A percentile compares a stretch with the other conserved stretches of the same genome.
phyloP scores from a whole-genome alignment of 2,888 invertebrate genomes.

The Luperina testacea region DNA sequence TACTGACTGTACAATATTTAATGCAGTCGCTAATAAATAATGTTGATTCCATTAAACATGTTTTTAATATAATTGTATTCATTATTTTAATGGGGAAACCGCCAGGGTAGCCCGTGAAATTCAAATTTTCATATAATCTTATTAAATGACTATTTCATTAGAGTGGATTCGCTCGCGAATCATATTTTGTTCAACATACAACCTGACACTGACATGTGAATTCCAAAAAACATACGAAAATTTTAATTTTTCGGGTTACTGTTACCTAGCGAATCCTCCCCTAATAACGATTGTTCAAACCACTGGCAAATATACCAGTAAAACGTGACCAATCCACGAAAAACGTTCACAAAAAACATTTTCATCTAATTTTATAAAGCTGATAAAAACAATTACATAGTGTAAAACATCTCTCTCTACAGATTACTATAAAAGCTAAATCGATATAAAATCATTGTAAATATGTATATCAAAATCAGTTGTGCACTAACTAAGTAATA shows the following conservation, averaged over 20 bases:
- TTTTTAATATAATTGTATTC: conserved; percentile 28
- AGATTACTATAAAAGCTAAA: conserved; percentile 65
- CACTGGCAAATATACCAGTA: conserved; percentile 19
- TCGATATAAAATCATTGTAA: conserved; percentile 79
- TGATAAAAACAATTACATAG: conserved; percentile 63
- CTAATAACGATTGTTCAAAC: conserved; percentile 11
- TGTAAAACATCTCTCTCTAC: conserved; percentile 59
- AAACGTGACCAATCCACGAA: conserved; percentile 13
- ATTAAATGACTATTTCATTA: not conserved
- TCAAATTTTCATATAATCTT: not conserved
- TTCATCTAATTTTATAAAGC: conserved; percentile 53
- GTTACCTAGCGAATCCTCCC: not conserved
- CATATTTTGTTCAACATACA: not conserved
- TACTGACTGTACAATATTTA: conserved; percentile 66
- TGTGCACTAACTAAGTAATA: conserved; percentile 68
- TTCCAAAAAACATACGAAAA: not conserved
- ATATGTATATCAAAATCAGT: conserved; percentile 71
- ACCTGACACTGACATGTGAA: not conserved
- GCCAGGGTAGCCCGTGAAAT: not conserved
- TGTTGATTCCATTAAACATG: conserved; percentile 53
- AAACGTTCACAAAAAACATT: conserved; percentile 45
- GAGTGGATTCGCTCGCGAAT: no score
- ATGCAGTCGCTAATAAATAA: conserved; percentile 60
- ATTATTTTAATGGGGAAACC: conserved; percentile 2
- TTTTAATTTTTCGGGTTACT: not conserved